A percentile compares a stretch with the other conserved stretches of the same genome.
Evolutionary conservation across 2,888 invertebrate species (phyloP).

Genomic region (Encarsia formosa): DNA sequence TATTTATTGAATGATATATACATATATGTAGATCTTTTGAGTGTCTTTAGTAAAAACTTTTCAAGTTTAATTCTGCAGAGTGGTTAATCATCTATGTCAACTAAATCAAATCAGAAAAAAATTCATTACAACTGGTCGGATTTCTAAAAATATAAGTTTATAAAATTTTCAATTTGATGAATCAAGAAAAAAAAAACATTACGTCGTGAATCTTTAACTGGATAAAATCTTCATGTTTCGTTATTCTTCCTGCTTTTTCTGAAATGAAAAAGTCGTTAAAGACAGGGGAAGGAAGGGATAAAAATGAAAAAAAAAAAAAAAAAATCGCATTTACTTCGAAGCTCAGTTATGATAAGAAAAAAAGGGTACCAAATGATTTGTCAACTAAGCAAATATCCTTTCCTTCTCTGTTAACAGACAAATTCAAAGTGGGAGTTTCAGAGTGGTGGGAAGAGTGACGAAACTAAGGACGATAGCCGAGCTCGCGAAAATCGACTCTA

Average conservation of each 20-base stretch:
- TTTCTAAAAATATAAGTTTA: too few relatives aligned
- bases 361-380: constrained; percentile 41
- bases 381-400: constrained; percentile 54
- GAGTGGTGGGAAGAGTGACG: constrained; percentile 51
- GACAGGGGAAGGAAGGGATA: constrained; percentile 56
- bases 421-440: constrained; percentile 53
- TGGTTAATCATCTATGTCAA: constrained; percentile 9
- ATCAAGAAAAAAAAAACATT: too few relatives aligned
- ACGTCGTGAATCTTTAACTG: too few relatives aligned
- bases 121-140: constrained; percentile 17
- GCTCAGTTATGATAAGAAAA: constrained; percentile 39
- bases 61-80: constrained; percentile 14
- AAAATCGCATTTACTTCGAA: constrained; percentile 31
- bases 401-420: constrained; percentile 69
- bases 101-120: not conserved
- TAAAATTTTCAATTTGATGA: too few relatives aligned
- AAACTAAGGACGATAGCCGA: constrained; percentile 40
- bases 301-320: too few relatives aligned
- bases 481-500: constrained; percentile 32
- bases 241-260: constrained; percentile 32
- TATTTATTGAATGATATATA: not conserved
- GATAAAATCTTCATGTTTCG: too few relatives aligned
- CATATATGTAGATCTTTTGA: not conserved
- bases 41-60: not conserved
- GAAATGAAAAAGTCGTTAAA: constrained; percentile 16